Percentiles rank a stretch among this genome's conserved stretches.
phyloP scores from a whole-genome alignment of 2,888 invertebrate genomes.

The Leptinotarsa juncta region DNA sequence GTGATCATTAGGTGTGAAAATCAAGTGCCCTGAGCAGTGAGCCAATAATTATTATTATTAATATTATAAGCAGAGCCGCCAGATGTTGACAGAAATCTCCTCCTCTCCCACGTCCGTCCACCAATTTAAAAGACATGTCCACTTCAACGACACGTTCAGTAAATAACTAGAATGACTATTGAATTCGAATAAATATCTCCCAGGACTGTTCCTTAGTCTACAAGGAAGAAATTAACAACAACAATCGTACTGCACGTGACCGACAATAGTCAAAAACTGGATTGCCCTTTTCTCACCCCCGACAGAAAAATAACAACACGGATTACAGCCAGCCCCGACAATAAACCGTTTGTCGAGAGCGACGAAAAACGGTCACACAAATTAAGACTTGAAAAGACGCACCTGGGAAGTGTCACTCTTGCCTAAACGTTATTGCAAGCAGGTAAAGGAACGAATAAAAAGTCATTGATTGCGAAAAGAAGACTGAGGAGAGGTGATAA shows the following conservation, averaged over 20 bases:
- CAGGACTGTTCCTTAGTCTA: background rate
- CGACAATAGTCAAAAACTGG: conserved; percentile 33
- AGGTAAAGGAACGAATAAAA: conserved; percentile 44
- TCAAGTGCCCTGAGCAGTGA: too few relatives aligned
- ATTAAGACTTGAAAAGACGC: conserved; percentile 59
- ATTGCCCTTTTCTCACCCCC: conserved; percentile 22
- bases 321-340: conserved; percentile 27
- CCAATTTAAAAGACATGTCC: too few relatives aligned
- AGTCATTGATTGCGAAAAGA: conserved; percentile 39
- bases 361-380: conserved; percentile 52
- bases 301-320: conserved; percentile 29
- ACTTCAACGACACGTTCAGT: too few relatives aligned
- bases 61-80: too few relatives aligned
- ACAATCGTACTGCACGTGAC: conserved; percentile 29
- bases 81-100: too few relatives aligned
- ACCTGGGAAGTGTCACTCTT: conserved; percentile 57
- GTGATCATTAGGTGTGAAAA: too few relatives aligned
- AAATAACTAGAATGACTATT: background rate
- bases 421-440: conserved; percentile 43
- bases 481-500: conserved; percentile 39
- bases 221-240: conserved; percentile 11
- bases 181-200: background rate
- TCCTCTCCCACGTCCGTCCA: too few relatives aligned
- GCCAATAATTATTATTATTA: too few relatives aligned
- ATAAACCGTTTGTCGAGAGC: conserved; percentile 35